Evolutionary conservation across 1,140 invertebrate species (phyloP), one percentile per base, ranked within the genome.

Genomic region (Cheumatopsyche charites): DNA sequence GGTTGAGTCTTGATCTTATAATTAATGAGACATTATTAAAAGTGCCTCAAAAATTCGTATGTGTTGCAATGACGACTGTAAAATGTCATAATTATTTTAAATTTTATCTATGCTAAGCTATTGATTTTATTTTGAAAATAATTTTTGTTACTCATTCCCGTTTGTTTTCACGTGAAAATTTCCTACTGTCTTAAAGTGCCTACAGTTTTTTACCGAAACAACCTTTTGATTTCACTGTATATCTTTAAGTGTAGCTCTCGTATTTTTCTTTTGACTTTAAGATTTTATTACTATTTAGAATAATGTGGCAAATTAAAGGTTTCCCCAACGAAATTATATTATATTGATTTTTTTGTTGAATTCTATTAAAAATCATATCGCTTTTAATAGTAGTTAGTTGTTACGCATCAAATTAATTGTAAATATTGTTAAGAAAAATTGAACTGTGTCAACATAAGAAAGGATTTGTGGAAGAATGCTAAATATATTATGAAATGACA

Each of bases 251-350:
- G 29, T 45, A 45, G 29, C 9, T 36, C 3, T 36, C 29, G 9
- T 36, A 36, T 4, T 36, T 36, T 36, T 36, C 9, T 4, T 36
- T 36, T 36, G 29, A 36, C 29, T 36, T 45, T 36, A 36, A 9
- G 3, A 58, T 63, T 58, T 12, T 23, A 58, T 58, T 58, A 58
- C 55, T 58, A 58, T n/a, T 58, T 58, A 58, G 55, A 26, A 58
- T 58, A 58, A 26, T 58, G 55, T 19, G 55, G 23, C n/a, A 66
- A 66, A 62, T 61, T 58, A 0, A 70, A 75, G 74, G 74, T 75
- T 75, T 75, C 74, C 71, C 74, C 74, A 75, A 75, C 74, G 74
- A 75, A 72, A 72, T 58, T 58, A 58, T 3, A 58, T 58, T 58
- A 42, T 63, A 41, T 63, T 66, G 47, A 66, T 49, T 49, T 66